These are phyloP conservation scores for Alosa sapidissima DNA, from an alignment of 2,797 vertebrate genomes.

Conservation along the genomic window DNA sequence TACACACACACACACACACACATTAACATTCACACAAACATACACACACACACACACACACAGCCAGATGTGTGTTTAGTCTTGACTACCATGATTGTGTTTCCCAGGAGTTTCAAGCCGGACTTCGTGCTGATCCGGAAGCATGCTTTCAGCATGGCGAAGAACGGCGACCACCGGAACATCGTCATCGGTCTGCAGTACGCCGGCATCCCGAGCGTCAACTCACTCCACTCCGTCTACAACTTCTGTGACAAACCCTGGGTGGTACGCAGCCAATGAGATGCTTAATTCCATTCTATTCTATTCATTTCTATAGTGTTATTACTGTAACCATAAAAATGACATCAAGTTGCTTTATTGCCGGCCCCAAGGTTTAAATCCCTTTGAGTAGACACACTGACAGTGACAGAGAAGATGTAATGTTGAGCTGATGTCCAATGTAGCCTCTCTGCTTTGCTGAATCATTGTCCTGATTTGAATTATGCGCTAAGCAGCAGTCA, in stretches of 20 bases:
- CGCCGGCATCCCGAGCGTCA: constrained; percentile 84
- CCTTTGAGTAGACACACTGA: not conserved
- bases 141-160: constrained; percentile 91
- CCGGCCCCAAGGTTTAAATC: too few species aligned
- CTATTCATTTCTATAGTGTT: not conserved
- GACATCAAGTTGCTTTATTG: too few species aligned
- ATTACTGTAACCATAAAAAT: too few species aligned
- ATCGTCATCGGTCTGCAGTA: constrained; percentile 91
- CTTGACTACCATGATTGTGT: not conserved
- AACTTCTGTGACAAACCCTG: constrained; percentile 95
- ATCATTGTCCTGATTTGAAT: not conserved
- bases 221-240: constrained; percentile 90
- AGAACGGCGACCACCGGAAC: constrained; percentile 88
- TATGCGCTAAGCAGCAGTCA: not conserved
- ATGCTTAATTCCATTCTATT: not conserved
- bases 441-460: not conserved
- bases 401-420: not conserved
- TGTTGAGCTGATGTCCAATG: not conserved
- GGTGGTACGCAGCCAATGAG: constrained; percentile 78
- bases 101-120: constrained; percentile 80
- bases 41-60: not conserved
- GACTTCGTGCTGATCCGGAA: constrained; percentile 91
- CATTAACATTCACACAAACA: not conserved
- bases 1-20: not conserved
- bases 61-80: not conserved